phyloP scores from a whole-genome alignment of 2,797 vertebrate genomes.

The Sternarchorhynchus goeldii region DNA sequence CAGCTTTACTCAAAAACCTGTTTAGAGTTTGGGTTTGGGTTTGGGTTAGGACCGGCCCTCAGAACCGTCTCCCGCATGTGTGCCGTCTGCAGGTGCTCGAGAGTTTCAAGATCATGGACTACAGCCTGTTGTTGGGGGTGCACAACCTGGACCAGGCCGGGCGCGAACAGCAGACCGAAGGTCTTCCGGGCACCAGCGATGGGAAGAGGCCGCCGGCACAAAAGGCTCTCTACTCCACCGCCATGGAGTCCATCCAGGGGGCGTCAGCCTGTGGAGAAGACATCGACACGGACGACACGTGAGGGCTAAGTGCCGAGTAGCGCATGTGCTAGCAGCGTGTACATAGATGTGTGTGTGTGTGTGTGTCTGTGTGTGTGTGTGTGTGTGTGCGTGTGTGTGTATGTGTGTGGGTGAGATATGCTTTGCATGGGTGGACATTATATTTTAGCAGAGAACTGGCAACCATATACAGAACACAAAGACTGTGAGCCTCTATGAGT shows the following conservation, averaged over 20 bases:
- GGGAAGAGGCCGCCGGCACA: constrained; percentile 93
- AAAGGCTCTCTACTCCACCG: constrained; percentile 97
- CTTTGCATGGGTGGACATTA: too few species aligned
- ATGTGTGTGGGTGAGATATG: too few species aligned
- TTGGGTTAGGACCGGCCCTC: constrained; percentile 15
- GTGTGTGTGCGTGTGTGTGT: too few species aligned
- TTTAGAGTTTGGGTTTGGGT: too few species aligned
- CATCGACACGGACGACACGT: constrained; percentile 96
- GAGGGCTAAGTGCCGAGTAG: constrained; percentile 62
- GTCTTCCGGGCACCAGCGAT: constrained; percentile 83
- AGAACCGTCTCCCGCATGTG: constrained; percentile 29
- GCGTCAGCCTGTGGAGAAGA: constrained; percentile 89
- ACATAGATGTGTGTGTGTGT: background rate
- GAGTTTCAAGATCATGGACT: constrained; percentile 99
- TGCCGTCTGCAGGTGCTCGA: constrained; percentile 79
- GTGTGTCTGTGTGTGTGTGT: too few species aligned
- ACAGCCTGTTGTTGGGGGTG: constrained; percentile 94
- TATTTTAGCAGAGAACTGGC: too few species aligned
- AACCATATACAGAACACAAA: too few species aligned
- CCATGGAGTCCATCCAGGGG: constrained; percentile 99
- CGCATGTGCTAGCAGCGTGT: too few species aligned
- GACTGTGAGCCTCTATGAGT: too few species aligned
- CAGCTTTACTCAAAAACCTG: too few species aligned
- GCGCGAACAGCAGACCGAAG: constrained; percentile 87
- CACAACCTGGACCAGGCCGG: constrained; percentile 97